Evolutionary conservation across 2,113 vertebrate genomes (phyloP), one percentile per base, ranked within the genome.

Genomic region (Phyllostomus hastatus): DNA sequence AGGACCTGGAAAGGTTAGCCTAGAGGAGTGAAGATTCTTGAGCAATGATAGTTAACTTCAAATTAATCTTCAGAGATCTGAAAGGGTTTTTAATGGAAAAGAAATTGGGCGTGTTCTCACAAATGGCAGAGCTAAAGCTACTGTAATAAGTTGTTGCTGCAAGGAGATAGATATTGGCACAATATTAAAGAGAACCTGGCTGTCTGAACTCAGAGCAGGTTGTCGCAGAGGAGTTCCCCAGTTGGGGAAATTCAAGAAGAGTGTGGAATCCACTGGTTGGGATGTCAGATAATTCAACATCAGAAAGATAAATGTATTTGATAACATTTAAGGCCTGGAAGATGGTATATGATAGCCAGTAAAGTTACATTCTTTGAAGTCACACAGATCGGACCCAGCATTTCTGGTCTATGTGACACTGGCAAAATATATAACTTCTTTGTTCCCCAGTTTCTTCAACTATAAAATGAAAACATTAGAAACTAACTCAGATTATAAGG

Each of bases 21-120:
- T 28, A 82, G 67, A 81, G 72, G 93, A 94, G 81, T 95, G 76
- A 95, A 57, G 24, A 41, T 82, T 83, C 26, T n/a, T 73, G 75
- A 20, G 31, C 43, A 86, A 22, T 59, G 31, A 50, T 46, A 80
- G 26, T 83, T 88, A 57, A 85, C 31, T 80, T 94, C 46, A 67
- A 67, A 61, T 88, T 93, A 82, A 43, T 84, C 8, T 61, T 78
- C 48, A 88, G 4, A 14, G 43, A 46, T 38, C 33, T 88, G 61
- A 88, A 96, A 57, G 20, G 17, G 5, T 57, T 46, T 50, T 88
- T 78, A 61, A 26, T 7, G 2, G 48, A 82, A 82, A 95, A 64
- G 50, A 90, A 85, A 92, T 93, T 22, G 94, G 57, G 46, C 28
- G 28, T 80, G 26, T 72, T 80, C n/a, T 90, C 1, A 7, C 82